Conservation (phyloP, 1,140 invertebrate genomes). For the Anastatus disparis region DNA sequence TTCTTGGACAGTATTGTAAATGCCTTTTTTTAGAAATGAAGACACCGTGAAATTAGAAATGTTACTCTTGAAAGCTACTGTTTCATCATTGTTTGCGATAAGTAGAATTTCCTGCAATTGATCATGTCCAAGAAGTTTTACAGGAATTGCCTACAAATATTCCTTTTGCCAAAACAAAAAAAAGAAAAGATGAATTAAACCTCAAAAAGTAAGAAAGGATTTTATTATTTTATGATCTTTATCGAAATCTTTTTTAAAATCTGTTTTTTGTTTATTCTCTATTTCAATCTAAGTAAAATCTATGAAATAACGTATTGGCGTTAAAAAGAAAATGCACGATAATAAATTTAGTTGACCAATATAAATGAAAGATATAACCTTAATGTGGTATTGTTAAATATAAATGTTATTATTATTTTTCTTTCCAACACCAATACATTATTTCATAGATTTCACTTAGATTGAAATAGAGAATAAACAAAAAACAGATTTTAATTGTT, state of each 20-base stretch:
- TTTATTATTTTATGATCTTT: neutral
- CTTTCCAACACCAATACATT: too few relatives aligned
- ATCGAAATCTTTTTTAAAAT: too few relatives aligned
- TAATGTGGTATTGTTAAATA: neutral
- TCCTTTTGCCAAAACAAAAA: slow-evolving; percentile 73
- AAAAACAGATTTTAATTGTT: too few relatives aligned
- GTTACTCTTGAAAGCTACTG: slow-evolving; percentile 85
- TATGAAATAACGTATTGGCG: neutral
- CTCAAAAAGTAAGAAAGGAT: slow-evolving; percentile 74
- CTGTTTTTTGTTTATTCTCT: too few relatives aligned
- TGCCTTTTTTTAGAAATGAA: slow-evolving; percentile 76
- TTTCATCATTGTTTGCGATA: slow-evolving; percentile 81
- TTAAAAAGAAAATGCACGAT: neutral
- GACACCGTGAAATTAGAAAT: slow-evolving; percentile 86
- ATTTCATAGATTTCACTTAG: too few relatives aligned
- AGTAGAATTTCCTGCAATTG: slow-evolving; percentile 77
- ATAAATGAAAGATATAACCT: neutral
- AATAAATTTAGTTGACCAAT: neutral
- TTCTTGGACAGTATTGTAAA: slow-evolving; percentile 89
- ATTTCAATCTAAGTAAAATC: neutral
- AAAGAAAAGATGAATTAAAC: slow-evolving; percentile 86
- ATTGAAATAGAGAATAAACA: too few relatives aligned
- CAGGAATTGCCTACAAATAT: slow-evolving; percentile 83
- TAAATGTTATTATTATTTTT: slow-evolving; percentile 13
- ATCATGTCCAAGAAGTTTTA: slow-evolving; percentile 79